Evolutionary conservation across 2,888 invertebrate species (phyloP).

Genomic region (Drosophila parthenogenetica): DNA sequence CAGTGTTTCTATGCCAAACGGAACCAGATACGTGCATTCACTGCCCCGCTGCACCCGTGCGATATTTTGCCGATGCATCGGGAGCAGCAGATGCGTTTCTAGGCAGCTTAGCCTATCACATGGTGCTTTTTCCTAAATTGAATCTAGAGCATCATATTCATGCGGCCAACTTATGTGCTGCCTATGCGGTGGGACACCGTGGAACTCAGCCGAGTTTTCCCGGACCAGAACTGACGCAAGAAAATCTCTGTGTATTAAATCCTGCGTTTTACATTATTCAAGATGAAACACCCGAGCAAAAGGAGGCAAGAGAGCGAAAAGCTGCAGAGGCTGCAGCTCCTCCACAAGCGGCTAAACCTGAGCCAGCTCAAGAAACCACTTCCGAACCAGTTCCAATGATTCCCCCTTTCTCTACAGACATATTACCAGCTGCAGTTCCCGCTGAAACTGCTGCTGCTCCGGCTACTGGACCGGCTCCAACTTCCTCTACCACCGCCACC

Average conservation of each 20-base stretch:
- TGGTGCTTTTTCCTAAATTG: conserved; percentile 87
- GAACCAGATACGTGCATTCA: conserved; percentile 86
- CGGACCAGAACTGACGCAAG: conserved; percentile 4
- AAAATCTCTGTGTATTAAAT: conserved; percentile 19
- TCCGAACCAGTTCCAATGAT: neutral
- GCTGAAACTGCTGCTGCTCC: neutral
- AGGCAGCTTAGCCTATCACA: conserved; percentile 93
- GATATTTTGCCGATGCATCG: conserved; percentile 92
- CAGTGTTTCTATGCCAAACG: conserved; percentile 87
- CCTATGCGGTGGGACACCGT: conserved; percentile 89
- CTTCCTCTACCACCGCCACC: too few relatives aligned
- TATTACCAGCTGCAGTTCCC: neutral
- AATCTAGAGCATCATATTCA: conserved; percentile 89
- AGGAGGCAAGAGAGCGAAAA: neutral
- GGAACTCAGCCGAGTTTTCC: conserved; percentile 62
- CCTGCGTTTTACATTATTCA: conserved; percentile 37
- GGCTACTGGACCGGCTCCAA: too few relatives aligned
- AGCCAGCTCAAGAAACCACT: neutral
- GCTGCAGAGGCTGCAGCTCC: neutral
- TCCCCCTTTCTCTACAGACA: neutral
- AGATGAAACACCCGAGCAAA: conserved; percentile 2
- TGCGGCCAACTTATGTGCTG: conserved; percentile 91
- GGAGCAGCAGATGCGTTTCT: conserved; percentile 97
- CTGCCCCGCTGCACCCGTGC: conserved; percentile 88
- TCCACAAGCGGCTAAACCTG: neutral